Evolutionary conservation across 2,797 vertebrate species (phyloP).

Genomic region (Pangasius macronema): DNA sequence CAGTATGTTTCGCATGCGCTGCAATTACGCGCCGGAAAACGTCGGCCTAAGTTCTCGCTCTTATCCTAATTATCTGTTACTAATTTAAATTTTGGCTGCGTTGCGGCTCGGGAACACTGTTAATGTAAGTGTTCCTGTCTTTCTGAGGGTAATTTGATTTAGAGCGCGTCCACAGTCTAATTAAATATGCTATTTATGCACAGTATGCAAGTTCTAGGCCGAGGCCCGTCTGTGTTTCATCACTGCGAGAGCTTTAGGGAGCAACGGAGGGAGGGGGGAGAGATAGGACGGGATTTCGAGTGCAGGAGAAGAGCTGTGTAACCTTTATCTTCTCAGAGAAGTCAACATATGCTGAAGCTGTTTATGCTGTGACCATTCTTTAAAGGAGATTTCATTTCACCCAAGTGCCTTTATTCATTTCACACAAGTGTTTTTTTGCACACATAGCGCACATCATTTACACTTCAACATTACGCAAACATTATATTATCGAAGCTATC

Average conservation of each 20-base stretch:
- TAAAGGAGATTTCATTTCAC: conserved; percentile 1
- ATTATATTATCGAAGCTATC: not conserved
- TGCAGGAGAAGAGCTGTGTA: conserved; percentile 29
- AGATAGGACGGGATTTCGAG: conserved; percentile 32
- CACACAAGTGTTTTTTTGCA: not conserved
- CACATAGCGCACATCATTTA: not conserved
- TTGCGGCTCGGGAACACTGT: conserved; percentile 78
- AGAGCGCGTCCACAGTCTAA: conserved; percentile 79
- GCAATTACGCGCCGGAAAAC: conserved; percentile 76
- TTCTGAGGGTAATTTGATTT: conserved; percentile 87
- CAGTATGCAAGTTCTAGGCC: conserved; percentile 74
- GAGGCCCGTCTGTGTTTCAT: conserved; percentile 80
- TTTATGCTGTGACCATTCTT: conserved; percentile 11
- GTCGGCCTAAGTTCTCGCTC: conserved; percentile 76
- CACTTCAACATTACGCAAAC: not conserved
- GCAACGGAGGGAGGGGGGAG: not conserved
- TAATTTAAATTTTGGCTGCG: conserved; percentile 84
- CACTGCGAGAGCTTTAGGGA: conserved; percentile 55
- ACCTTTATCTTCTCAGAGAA: conserved; percentile 47
- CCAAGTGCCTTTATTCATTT: not conserved
- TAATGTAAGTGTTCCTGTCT: conserved; percentile 85
- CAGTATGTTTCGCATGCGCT: conserved; percentile 74
- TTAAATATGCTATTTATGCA: conserved; percentile 84
- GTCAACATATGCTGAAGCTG: conserved; percentile 27
- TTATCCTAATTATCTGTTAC: conserved; percentile 86